Evolutionary conservation across 2,113 vertebrate species (phyloP).

Genomic region (Calonectris borealis): DNA sequence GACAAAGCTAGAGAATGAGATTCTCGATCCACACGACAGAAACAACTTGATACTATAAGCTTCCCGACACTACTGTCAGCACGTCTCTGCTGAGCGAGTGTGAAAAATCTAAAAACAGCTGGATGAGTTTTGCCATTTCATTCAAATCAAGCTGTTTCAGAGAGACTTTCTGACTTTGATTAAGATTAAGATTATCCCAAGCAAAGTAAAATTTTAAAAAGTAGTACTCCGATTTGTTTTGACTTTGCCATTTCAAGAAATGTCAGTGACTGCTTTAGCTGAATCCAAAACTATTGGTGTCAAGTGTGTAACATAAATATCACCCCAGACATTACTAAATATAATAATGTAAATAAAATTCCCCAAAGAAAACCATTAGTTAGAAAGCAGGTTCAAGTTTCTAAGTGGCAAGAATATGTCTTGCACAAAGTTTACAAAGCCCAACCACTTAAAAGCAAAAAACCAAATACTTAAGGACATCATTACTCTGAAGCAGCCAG

Average conservation of each 20-base stretch:
- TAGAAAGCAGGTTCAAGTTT: neutral
- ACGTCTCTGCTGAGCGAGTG: neutral
- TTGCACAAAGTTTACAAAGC: neutral
- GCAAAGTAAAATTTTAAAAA: neutral
- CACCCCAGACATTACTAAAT: neutral
- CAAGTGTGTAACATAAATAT: neutral
- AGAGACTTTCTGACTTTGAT: neutral
- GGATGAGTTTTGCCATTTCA: neutral
- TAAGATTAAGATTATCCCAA: neutral
- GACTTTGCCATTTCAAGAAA: neutral
- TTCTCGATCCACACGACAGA: neutral
- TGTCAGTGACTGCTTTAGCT: neutral
- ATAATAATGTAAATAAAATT: neutral
- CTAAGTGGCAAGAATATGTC: neutral
- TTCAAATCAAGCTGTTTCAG: neutral
- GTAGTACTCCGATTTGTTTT: neutral
- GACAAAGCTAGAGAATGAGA: neutral
- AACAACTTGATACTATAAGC: slow-evolving; percentile 15
- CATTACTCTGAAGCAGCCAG: neutral
- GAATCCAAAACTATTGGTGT: neutral
- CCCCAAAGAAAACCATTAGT: neutral
- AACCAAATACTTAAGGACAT: neutral
- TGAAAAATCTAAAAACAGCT: neutral
- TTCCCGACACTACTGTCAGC: neutral
- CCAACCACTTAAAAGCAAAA: neutral